Base-by-base conservation (phyloP, 2,797 vertebrate genomes). In the Columba guinea region DNA sequence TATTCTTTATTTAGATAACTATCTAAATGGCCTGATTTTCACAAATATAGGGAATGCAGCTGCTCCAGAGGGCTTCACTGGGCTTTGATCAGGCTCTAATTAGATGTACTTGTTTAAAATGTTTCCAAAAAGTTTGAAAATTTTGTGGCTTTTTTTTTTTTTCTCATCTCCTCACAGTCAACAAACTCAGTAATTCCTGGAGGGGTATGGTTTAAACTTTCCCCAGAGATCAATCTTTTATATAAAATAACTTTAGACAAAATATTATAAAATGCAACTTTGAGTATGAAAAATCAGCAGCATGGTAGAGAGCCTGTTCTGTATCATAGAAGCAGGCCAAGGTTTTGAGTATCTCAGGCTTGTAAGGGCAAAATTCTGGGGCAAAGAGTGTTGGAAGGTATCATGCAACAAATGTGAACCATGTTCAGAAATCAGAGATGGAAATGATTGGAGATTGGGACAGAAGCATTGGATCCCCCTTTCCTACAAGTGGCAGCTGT, bases 21-120 rank as follows among this genome's bases (percentile, higher is more conserved):
- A 9, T 87, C 62, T 90, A 89, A 94, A 77, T 80, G 77, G 70
- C 81, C 90, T 93, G 79, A 88, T 94, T 94, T 96, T 92, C 49
- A 60, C 10, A 15, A 94, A 94, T 96, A 84, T 22, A 84, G 70
- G 74, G 70, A 91, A 82, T 88, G 70, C 85, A 91, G 90, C 74
- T 96, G 88, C 60, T 91, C 93, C 80, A 79, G 71, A 93, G 91
- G 91, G 91, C 52, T 89, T 96, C 41, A 24, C 70, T 94, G 75
- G 49, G 83, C 95, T 96, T 96, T 96, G 91, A 96, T 96, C 94
- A 84, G 70, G 13, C 77, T 82, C 80, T 94, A 96, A 96, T 94
- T 95, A 94, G 59, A 71, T 94, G n/a, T 76, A 77, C 56, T 96
- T 90, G 49, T 85, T 95, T 90, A 82, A 96, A 90, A 77, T 94